Conservation (phyloP, 2,113 vertebrate species). For the Aviceda subcristata region DNA sequence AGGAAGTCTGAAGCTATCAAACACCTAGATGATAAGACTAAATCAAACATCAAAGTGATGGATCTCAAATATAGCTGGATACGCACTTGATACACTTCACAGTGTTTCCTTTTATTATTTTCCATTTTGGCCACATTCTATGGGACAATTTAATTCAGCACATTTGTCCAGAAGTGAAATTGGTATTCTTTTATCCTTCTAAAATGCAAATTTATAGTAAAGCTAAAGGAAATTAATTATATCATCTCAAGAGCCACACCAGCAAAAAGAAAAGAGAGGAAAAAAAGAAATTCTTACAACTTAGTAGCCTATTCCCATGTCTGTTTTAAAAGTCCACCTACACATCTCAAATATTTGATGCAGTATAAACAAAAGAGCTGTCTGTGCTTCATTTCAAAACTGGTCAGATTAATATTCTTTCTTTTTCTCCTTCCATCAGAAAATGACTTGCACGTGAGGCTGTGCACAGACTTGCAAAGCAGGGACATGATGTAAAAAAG, state of each 20-base stretch:
- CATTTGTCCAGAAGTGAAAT: neutral
- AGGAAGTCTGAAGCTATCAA: neutral
- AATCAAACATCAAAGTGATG: slow-evolving; percentile 12
- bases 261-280: neutral
- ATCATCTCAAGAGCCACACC: neutral
- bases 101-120: slow-evolving; percentile 30
- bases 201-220: neutral
- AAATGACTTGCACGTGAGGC: neutral
- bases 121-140: neutral
- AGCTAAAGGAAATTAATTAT: neutral
- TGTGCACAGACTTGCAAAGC: neutral
- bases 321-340: neutral
- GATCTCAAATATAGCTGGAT: slow-evolving; percentile 6
- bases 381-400: neutral
- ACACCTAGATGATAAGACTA: neutral
- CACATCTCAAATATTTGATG: neutral
- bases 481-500: neutral
- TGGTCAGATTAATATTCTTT: neutral
- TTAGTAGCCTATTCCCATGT: neutral
- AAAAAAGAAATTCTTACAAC: neutral
- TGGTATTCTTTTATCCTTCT: neutral
- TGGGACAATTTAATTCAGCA: neutral
- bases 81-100: neutral
- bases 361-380: neutral
- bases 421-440: neutral